Percentiles rank a stretch among this genome's conserved stretches.
phyloP scores from a whole-genome alignment of 2,113 vertebrate genomes.

The Zingel zingel region DNA sequence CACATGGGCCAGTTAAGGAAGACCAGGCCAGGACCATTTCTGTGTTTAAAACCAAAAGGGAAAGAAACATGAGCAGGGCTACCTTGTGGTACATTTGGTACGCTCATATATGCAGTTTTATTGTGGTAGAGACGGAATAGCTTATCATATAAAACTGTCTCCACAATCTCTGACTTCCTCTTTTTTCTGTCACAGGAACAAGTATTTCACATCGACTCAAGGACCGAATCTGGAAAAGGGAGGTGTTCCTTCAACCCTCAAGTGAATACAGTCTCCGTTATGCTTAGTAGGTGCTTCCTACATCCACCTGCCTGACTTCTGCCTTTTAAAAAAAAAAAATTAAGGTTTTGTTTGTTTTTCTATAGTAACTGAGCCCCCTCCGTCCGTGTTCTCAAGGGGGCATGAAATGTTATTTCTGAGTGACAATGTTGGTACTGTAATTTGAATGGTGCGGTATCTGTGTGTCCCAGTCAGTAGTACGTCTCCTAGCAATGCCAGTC shows the following conservation, averaged over 20 bases:
- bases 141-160: constrained; percentile 51
- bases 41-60: constrained; percentile 16
- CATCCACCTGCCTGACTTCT: not conserved
- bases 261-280: constrained; percentile 96
- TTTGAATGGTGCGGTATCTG: not conserved
- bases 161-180: constrained; percentile 36
- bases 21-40: constrained; percentile 6
- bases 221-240: constrained; percentile 95
- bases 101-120: constrained; percentile 52
- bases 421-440: not conserved
- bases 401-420: not conserved
- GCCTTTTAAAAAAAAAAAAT: not conserved
- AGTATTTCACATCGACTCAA: constrained; percentile 93
- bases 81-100: constrained; percentile 27
- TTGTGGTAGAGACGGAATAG: constrained; percentile 10
- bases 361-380: not conserved
- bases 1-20: constrained; percentile 41
- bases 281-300: constrained; percentile 93
- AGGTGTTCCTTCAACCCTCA: constrained; percentile 97
- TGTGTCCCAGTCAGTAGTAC: not conserved
- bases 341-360: not conserved
- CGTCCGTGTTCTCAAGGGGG: not conserved
- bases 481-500: not conserved
- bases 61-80: constrained; percentile 32
- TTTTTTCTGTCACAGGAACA: constrained; percentile 88